Base-by-base conservation (phyloP, 2,888 invertebrate species). In the Pardosa pseudoannulata region DNA sequence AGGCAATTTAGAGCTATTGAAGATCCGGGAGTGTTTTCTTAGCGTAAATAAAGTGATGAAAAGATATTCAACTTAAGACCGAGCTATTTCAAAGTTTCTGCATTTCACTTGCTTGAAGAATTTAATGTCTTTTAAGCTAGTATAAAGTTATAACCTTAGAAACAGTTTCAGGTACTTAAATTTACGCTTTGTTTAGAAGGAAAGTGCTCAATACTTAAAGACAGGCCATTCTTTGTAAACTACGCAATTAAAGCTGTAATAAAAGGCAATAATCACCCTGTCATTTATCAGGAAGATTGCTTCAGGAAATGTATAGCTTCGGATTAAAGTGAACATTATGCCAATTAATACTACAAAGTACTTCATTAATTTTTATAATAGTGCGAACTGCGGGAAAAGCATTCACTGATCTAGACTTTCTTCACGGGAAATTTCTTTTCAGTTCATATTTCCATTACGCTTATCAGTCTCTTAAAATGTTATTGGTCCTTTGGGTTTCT, bases 81-180 rank as follows among this genome's bases (percentile, higher is more conserved):
- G 13, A 5, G 3, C 13, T 56, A 23, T 19, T 56, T 56, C 23
- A 46, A 46, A 56, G 56, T 56, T 56, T 46, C 41, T 5, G 2
- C 41, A 9, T 46, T 46, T 19, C 56, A 23, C 56, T 56, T 56
- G 56, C 56, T 56, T 56, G 56, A 56, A 56, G 56, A 56, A 56
- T 56, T 56, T 56, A 56, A 56, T 56, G 56, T 56, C 56, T 56
- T 56, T 56, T 56, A 56, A 56, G 56, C 56, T 56, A 56, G 56
- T 56, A 56, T 56, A 16, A 56, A 56, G 11, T 56, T 23, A 56
- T 56, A 23, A 16, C 23, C 23, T 56, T 23, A 56, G 23, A 56
- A 56, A 11, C 9, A 16, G 56, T 2, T 56, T 23, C 16, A 5
- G 56, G 23, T 56, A 56, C 23, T 56, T 23, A 23, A 56, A 23